A percentile compares a stretch with the other conserved stretches of the same genome.
These are phyloP conservation scores for Stichodactyla mertensii DNA, from an alignment of 64 coral and sea anemone species.

Conservation along the genomic window DNA sequence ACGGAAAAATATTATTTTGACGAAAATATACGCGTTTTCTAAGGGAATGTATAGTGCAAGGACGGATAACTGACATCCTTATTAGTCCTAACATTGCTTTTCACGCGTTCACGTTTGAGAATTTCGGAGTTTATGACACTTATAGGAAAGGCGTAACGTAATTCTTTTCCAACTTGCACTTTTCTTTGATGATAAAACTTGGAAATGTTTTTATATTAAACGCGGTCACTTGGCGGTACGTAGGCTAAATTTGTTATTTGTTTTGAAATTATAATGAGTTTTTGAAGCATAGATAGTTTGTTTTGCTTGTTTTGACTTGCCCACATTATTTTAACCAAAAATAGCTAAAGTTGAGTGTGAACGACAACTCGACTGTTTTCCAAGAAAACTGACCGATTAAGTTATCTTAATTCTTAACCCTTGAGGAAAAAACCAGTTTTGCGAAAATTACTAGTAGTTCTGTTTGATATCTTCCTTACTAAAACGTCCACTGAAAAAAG, in stretches of 20 bases:
- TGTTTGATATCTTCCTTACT: neutral
- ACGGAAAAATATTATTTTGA: neutral
- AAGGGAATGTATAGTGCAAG: neutral
- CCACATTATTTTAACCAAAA: neutral
- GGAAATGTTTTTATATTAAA: too few relatives aligned
- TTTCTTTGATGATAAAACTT: too few relatives aligned
- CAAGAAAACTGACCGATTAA: neutral
- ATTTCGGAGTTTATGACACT: too few relatives aligned
- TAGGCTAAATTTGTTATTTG: neutral
- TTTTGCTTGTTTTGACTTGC: neutral
- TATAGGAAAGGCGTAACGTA: too few relatives aligned
- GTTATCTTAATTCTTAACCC: neutral
- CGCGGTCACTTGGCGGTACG: neutral
- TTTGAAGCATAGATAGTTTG: slow-evolving; percentile 1
- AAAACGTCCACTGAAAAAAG: neutral
- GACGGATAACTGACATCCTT: too few relatives aligned
- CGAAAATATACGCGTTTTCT: neutral
- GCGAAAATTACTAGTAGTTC: neutral
- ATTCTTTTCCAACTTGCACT: too few relatives aligned
- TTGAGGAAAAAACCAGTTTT: neutral
- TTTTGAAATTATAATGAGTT: slow-evolving; percentile 4
- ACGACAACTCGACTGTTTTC: neutral
- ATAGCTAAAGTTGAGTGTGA: neutral
- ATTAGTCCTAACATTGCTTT: too few relatives aligned
- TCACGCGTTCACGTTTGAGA: too few relatives aligned